A percentile compares a stretch with the other conserved stretches of the same genome.
These are phyloP conservation scores for Eudemis profundana DNA, from an alignment of 2,888 invertebrate genomes.

Conservation along the genomic window DNA sequence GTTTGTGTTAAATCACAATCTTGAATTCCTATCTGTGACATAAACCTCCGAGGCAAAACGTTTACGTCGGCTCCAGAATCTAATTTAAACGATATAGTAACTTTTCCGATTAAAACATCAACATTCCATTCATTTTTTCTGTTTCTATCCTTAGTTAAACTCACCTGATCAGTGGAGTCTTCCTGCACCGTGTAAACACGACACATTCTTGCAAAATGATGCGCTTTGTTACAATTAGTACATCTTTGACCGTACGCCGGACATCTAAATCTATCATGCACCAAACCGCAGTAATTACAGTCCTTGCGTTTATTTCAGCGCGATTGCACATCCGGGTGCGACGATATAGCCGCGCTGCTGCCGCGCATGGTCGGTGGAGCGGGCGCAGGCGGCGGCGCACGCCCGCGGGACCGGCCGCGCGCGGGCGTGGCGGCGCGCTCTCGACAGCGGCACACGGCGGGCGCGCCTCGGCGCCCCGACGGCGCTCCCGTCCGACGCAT, in stretches of 20 bases:
- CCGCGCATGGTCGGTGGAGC: background rate
- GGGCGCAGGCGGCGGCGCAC: background rate
- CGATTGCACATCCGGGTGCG: background rate
- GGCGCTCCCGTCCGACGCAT: no score
- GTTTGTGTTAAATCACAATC: conserved; percentile 2
- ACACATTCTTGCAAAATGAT: conserved; percentile 15
- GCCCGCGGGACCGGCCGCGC: background rate
- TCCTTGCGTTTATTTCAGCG: background rate
- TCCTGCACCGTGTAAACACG: conserved; percentile 20
- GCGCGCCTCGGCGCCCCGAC: no score
- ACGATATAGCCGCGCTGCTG: background rate
- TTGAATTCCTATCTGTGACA: background rate
- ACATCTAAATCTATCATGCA: conserved; percentile 3
- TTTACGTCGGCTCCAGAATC: conserved; percentile 24
- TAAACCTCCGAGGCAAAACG: conserved; percentile 5
- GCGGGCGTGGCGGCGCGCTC: background rate
- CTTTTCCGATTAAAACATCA: conserved; percentile 1
- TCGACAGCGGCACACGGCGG: no score
- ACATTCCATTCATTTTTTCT: conserved; percentile 1
- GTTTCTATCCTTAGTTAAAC: background rate
- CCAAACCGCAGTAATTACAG: background rate
- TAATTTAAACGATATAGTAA: background rate
- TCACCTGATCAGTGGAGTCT: conserved; percentile 23
- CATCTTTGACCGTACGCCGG: conserved; percentile 4
- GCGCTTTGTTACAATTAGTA: background rate